Evolutionary conservation across 2,113 vertebrate species (phyloP), one percentile per base, ranked within the genome.

Genomic region (Lynx canadensis): DNA sequence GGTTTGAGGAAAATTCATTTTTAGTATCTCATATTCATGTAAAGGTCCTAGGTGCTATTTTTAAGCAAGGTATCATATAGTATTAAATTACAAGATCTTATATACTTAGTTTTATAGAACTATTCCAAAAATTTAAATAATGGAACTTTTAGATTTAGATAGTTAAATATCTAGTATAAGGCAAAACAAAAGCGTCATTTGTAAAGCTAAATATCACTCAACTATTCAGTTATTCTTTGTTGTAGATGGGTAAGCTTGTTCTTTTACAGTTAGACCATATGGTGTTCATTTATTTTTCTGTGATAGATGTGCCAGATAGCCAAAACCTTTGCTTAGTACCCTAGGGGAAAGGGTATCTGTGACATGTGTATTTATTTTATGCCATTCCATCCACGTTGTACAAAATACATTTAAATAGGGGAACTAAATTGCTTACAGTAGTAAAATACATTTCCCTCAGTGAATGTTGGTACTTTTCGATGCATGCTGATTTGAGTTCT

Each of bases 361-460:
- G 95, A 97, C 95, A 60, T 89, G 60, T 97, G 60, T 85, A 96
- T 97, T 93, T 81, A 86, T 95, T 89, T 86, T 82, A 69, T 89
- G 38, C 11, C 41, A 48, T 73, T 96, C 73, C 97, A 91, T 89
- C 15, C 66, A 83, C 13, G 33, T 80, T 95, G 50, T 89, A 60
- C 25, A 94, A 93, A 92, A 96, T 78, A 95, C 83, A 95, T 98
- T 98, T 98, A 97, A 98, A 96, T 96, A 60, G 96, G 97, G 89
- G 85, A 98, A 97, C 60, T 98, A 97, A 92, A 81, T 98, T 98
- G 97, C 98, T 98, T 98, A 97, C 60, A 96, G 94, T 97, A 98
- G 96, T 98, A 97, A 98, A 99, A 98, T 96, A 95, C 89, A 98
- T 98, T 98, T 98, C 87, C 92, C 95, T 98, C 85, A 86, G 94